Evolutionary conservation across 2,888 invertebrate species (phyloP), one percentile per base, ranked within the genome.

Genomic region (Abrostola triplasia): DNA sequence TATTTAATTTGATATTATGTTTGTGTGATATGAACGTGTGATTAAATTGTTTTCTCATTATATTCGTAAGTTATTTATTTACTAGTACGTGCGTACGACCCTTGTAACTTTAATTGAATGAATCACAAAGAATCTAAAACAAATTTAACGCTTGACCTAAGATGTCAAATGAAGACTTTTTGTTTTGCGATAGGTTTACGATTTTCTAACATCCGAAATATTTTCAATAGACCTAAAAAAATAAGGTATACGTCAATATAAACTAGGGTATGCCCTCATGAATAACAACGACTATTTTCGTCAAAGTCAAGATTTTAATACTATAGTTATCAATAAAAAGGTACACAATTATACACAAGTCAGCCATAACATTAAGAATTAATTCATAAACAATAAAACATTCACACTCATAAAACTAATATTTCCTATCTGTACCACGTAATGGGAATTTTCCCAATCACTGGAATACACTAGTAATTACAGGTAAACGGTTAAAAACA

Each of bases 341-440:
- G 58, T 79, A 81, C 80, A 83, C 76, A 79, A 59, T 58, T 67
- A 73, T 77, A 79, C 80, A 84, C 76, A 83, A 66, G 67, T 80
- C 90, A 88, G 88, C 87, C 89, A 88, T 90, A 90, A 84, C 90
- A 90, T 84, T 66, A 90, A 87, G 68, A 90, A 90, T 89, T 86
- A 81, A 65, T 76, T 69, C 50, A 71, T 64, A 73, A 76, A 77
- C 67, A 77, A 79, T 67, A 73, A 80, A 76, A 80, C 80, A 80
- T 77, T 80, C 82, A 84, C 80, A 80, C 82, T 42, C 78, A 69
- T 73, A 76, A 71, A 70, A 71, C 60, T 67, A 80, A 74, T 68
- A 74, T 68, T 59, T 57, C 50, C 58, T 68, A 73, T 47, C 48
- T 41, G 37, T 41, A 60, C 63, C 62, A 40, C 0, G 7, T 37